These are phyloP conservation scores for Stichopus horrens DNA, from an alignment of 53 echinoderm and acorn worm species.

Conservation along the genomic window DNA sequence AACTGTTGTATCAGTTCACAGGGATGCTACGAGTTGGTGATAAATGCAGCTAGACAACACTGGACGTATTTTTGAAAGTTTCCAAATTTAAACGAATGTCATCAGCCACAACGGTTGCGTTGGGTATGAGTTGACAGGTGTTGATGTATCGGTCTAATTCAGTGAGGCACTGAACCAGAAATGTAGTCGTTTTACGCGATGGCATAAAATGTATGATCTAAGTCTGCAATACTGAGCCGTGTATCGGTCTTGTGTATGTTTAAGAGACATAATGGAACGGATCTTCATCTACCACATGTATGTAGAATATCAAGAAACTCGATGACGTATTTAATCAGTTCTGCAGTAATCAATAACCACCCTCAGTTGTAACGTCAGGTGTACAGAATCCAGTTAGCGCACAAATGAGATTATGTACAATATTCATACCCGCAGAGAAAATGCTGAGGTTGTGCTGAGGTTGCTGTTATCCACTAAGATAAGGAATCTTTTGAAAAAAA, in stretches of 20 bases:
- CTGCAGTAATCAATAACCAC: conserved; percentile 1
- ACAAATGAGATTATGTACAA: conserved; percentile 7
- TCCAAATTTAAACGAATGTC: conserved; percentile 47
- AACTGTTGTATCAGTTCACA: conserved; percentile 14
- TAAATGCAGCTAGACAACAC: conserved; percentile 31
- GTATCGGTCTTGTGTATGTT: conserved; percentile 9
- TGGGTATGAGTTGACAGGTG: conserved; percentile 41
- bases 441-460: too few species aligned
- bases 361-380: conserved; percentile 5
- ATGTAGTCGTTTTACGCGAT: conserved; percentile 36
- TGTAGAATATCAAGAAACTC: conserved; percentile 40
- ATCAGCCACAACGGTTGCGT: conserved; percentile 25
- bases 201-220: conserved; percentile 24
- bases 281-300: conserved; percentile 50
- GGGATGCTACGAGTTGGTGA: conserved; percentile 9
- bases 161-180: conserved; percentile 44
- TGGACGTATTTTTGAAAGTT: conserved; percentile 20
- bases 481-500: background rate
- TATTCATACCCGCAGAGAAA: background rate
- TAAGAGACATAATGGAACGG: conserved; percentile 45
- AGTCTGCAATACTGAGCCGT: background rate
- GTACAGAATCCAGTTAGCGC: background rate
- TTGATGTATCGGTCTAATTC: conserved; percentile 46
- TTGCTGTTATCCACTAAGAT: too few species aligned
- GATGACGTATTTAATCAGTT: conserved; percentile 9